Evolutionary conservation across 2,888 invertebrate genomes (phyloP).

Genomic region (Campopleginae sp.): DNA sequence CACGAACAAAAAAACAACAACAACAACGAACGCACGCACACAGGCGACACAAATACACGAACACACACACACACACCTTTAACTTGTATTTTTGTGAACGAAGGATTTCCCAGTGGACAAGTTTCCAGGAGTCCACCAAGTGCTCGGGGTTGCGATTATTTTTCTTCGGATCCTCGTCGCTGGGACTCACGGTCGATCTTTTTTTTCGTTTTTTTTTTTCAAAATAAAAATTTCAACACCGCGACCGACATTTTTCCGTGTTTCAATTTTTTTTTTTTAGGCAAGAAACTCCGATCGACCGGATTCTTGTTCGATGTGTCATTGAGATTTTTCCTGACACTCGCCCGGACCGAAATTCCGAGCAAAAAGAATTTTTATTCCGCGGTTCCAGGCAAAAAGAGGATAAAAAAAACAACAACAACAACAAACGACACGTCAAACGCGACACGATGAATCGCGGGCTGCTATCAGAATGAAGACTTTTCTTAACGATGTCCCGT

Average conservation of each 20-base stretch:
- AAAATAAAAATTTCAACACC: slow-evolving; percentile 34
- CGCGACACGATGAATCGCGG: slow-evolving; percentile 71
- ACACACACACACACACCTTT: slow-evolving; percentile 53
- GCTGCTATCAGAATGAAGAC: slow-evolving; percentile 82
- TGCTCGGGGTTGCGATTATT: neutral
- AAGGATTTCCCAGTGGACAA: slow-evolving; percentile 18
- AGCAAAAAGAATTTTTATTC: neutral
- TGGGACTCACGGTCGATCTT: neutral
- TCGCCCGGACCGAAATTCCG: neutral
- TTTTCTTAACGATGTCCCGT: slow-evolving; percentile 82
- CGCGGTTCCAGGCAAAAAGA: neutral
- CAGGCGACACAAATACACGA: neutral
- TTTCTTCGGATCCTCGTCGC: neutral
- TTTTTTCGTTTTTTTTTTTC: neutral
- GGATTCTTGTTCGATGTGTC: neutral
- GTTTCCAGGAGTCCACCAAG: neutral
- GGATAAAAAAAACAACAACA: slow-evolving; percentile 39
- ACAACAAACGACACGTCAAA: slow-evolving; percentile 37
- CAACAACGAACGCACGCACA: neutral
- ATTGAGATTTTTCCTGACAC: neutral
- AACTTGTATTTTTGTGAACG: slow-evolving; percentile 1
- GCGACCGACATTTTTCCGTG: slow-evolving; percentile 41
- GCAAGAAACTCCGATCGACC: slow-evolving; percentile 3
- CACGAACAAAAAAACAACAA: slow-evolving; percentile 10
- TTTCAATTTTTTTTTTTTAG: neutral